A percentile compares a stretch with the other conserved stretches of the same genome.
phyloP scores from a whole-genome alignment of 2,797 vertebrate genomes.

The Labroides dimidiatus region DNA sequence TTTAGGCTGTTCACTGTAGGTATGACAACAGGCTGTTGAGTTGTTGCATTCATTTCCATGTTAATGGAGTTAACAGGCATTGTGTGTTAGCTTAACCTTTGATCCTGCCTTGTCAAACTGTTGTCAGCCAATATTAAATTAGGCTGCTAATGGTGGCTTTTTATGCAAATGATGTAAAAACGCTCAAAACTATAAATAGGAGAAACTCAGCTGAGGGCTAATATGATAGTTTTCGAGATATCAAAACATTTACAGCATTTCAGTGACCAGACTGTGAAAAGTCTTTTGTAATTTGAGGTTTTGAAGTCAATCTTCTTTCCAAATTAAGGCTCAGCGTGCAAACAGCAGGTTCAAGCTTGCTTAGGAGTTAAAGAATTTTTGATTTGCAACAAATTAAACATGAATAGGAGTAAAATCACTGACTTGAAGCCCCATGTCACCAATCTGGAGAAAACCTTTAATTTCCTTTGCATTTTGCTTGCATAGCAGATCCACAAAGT shows the following conservation, averaged over 20 bases:
- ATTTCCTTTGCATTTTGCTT: constrained; percentile 56
- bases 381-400: constrained; percentile 16
- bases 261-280: constrained; percentile 50
- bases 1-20: constrained; percentile 88
- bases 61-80: constrained; percentile 81
- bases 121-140: constrained; percentile 81
- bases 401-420: constrained; percentile 27
- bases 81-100: constrained; percentile 80
- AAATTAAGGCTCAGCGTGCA: constrained; percentile 11
- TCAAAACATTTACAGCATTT: constrained; percentile 64
- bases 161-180: constrained; percentile 79
- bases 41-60: constrained; percentile 87
- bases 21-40: constrained; percentile 87
- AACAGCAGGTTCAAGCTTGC: constrained; percentile 5
- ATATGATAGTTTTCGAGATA: constrained; percentile 53
- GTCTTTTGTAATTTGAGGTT: constrained; percentile 37
- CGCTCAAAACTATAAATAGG: constrained; percentile 78
- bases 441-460: constrained; percentile 48
- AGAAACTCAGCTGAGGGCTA: constrained; percentile 61
- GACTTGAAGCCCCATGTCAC: constrained; percentile 25
- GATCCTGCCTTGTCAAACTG: constrained; percentile 74
- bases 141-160: constrained; percentile 72
- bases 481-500: constrained; percentile 59
- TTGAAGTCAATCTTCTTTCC: constrained; percentile 34
- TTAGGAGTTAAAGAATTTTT: constrained; percentile 18